phyloP scores from a whole-genome alignment of 1,140 invertebrate species.

The Lanistes nyassanus region DNA sequence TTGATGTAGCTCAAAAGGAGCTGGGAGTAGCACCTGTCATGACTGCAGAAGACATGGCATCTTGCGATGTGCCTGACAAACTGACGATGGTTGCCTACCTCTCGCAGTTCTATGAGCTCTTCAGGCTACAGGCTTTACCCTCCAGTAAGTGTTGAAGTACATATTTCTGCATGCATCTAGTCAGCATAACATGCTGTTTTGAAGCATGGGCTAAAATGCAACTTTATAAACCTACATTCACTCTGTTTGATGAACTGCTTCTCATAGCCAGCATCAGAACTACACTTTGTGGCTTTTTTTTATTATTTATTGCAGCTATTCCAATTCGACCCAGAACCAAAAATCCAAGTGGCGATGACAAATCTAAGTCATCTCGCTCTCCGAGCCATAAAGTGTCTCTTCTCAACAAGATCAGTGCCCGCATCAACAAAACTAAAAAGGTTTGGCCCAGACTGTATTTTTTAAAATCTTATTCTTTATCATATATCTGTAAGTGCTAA shows the following conservation, averaged over 20 bases:
- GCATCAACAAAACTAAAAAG: conserved; percentile 44
- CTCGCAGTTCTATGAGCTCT: conserved; percentile 84
- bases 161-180: neutral
- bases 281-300: neutral
- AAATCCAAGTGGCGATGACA: conserved; percentile 9
- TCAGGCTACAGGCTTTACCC: conserved; percentile 54
- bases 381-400: conserved; percentile 47
- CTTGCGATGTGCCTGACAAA: conserved; percentile 78
- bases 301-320: neutral
- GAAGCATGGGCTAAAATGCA: too few species aligned
- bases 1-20: conserved; percentile 83
- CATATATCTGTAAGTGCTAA: too few species aligned
- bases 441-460: conserved; percentile 30
- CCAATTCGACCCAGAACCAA: conserved; percentile 13
- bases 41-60: conserved; percentile 83
- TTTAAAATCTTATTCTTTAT: too few species aligned
- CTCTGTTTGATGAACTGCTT: too few species aligned
- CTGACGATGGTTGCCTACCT: conserved; percentile 84
- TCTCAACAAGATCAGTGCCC: conserved; percentile 49
- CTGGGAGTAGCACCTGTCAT: conserved; percentile 82
- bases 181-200: neutral
- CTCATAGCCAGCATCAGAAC: too few species aligned
- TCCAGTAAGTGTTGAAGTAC: conserved; percentile 46
- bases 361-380: conserved; percentile 26
- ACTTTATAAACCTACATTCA: too few species aligned